Evolutionary conservation across 2,888 invertebrate species (phyloP), one percentile per base, ranked within the genome.

Genomic region (Diplolepis rosae): DNA sequence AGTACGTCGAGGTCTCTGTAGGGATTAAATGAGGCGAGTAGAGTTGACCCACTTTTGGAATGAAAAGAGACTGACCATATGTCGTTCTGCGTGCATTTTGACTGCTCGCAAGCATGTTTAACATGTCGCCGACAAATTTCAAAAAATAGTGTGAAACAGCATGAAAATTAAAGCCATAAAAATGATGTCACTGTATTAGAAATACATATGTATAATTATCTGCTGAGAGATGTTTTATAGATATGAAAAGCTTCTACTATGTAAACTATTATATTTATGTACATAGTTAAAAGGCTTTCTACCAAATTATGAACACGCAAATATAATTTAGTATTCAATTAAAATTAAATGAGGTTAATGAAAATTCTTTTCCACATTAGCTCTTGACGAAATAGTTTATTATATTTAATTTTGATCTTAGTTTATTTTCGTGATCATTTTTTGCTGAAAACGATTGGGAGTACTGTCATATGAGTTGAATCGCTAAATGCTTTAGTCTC

Each of bases 21-120:
- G 39, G 35, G n/a, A 24, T 61, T 24, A 39, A 61, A 61, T 61
- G 24, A 39, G 35, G 39, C 39, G 39, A 24, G 39, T 35, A 24
- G 4, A 39, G 61, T 61, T 61, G 61, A 61, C 61, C 61, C n/a
- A 61, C 61, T 35, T 61, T 24, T 39, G 39, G 35, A 61, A 24
- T 61, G 61, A 61, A 61, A 61, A 61, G 39, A 39, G 39, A 61
- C 61, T 61, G 61, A 61, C 56, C 56, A 35, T 61, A 39, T 61
- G 61, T 39, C 61, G 61, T 61, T 61, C 24, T 35, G 24, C 39
- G 13, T 30, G 61, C 39, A 39, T 61, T 24, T 61, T 39, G 35
- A 61, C 61, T 35, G 22, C 61, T 61, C 24, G 39, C n/a, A 24
- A 27, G 61, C 24, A 61, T 61, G 61, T 61, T 61, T 61, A 39